Conservation (phyloP, 2,797 vertebrate species). For the Carcharodon carcharias region DNA sequence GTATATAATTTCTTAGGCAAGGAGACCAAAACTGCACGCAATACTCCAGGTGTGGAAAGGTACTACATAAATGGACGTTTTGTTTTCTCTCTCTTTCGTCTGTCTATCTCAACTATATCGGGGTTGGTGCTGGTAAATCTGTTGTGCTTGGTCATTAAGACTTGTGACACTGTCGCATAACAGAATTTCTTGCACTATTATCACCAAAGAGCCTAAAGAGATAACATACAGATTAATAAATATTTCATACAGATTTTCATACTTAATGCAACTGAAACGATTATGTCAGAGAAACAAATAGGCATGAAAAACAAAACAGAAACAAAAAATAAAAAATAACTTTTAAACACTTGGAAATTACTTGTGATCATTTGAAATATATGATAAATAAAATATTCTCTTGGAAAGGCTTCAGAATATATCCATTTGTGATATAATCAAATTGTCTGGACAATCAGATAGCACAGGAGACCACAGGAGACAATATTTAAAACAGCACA, state of each 20-base stretch:
- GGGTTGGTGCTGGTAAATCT: background rate
- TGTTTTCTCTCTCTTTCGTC: background rate
- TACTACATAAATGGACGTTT: background rate
- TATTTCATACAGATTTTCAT: background rate
- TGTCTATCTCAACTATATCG: background rate
- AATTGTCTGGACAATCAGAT: background rate
- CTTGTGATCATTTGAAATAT: background rate
- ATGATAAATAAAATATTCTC: background rate
- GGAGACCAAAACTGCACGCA: too few species aligned
- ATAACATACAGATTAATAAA: background rate
- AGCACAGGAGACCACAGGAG: background rate
- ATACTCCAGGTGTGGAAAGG: too few species aligned
- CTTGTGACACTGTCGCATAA: background rate
- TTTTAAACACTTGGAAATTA: background rate
- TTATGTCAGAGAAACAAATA: background rate
- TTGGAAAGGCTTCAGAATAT: background rate
- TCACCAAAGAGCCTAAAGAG: background rate
- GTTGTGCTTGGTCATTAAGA: background rate
- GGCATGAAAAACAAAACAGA: background rate
- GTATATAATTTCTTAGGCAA: too few species aligned
- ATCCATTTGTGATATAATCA: background rate
- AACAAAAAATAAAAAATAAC: background rate
- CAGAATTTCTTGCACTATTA: background rate
- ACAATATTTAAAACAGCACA: background rate
- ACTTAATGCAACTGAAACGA: background rate